Base-by-base conservation (phyloP, 1,140 invertebrate species). In the Camponotus floridanus region DNA sequence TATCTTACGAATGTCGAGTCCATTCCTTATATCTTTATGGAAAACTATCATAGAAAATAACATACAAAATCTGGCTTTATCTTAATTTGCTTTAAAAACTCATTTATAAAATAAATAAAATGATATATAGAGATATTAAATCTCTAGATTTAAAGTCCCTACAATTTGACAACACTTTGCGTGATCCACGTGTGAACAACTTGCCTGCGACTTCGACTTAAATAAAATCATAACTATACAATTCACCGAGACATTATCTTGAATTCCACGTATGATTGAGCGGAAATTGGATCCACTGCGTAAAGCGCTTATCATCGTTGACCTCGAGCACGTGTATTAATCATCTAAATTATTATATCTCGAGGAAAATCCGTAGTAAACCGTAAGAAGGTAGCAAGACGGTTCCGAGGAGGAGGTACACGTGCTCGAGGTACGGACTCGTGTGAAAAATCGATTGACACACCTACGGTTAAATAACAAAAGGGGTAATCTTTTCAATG, bases 401-500 rank as follows among this genome's bases (percentile, higher is more conserved):
- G 33, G 11, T 31, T 39, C 1, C n/a, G 36, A 67, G 26, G 3
- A 51, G 51, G 42, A 51, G 48, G 5, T 21, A 74, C 55, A 62
- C 42, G 65, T n/a, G 26, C 31, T 36, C n/a, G 31, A 70, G 45
- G 36, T 21, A 15, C 21, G 9, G 4, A 39, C 39, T 48, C 21
- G 26, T 68, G 55, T 57, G 36, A 36, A 26, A 78, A 86, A 70
- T 76, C 86, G 65, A 84, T 85, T 45, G 64, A 13, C 33, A 68
- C 36, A 74, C 42, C 71, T 81, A 68, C 71, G 61, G 68, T 76
- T 85, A 84, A 73, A 85, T 85, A 87, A 68, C 71, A 59, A 65
- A 59, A 42, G 61, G 51, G 33, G 70, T 85, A 67, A 85, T 87
- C 62, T 68, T 55, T 85, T 76, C 71, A 73, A 87, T 76, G 86